phyloP scores from a whole-genome alignment of 1,140 invertebrate species.

The Amphibalanus amphitrite region DNA sequence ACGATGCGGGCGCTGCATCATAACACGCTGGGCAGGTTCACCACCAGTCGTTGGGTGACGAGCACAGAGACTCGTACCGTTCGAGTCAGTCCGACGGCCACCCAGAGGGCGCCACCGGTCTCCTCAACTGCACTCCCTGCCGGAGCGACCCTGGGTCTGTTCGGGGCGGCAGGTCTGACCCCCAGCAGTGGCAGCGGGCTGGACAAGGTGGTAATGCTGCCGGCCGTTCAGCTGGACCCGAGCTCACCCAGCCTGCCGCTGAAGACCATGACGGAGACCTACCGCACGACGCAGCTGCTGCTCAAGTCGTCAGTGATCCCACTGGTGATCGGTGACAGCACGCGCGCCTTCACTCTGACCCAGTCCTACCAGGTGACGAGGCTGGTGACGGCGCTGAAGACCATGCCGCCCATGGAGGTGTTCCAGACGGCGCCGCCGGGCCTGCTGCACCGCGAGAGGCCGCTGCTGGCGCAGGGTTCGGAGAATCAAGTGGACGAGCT shows the following conservation, averaged over 20 bases:
- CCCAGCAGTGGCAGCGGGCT: too few species aligned
- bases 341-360: slow-evolving; percentile 45
- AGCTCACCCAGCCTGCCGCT: slow-evolving; percentile 44
- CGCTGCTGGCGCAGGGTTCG: too few species aligned
- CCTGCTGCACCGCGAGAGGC: too few species aligned
- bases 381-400: slow-evolving; percentile 69
- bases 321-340: slow-evolving; percentile 41
- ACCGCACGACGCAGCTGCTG: slow-evolving; percentile 69
- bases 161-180: too few species aligned
- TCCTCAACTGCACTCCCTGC: too few species aligned
- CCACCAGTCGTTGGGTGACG: slow-evolving; percentile 68
- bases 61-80: slow-evolving; percentile 28
- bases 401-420: slow-evolving; percentile 62
- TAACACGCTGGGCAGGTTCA: slow-evolving; percentile 69
- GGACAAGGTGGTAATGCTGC: slow-evolving; percentile 30
- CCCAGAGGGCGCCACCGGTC: too few species aligned
- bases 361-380: slow-evolving; percentile 74
- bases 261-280: slow-evolving; percentile 74
- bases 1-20: slow-evolving; percentile 75
- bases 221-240: slow-evolving; percentile 53
- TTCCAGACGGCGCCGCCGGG: slow-evolving; percentile 34
- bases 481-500: slow-evolving; percentile 31
- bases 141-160: too few species aligned
- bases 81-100: slow-evolving; percentile 26
- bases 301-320: slow-evolving; percentile 72